phyloP scores from a whole-genome alignment of 2,113 vertebrate genomes.

The Heliornis fulica region DNA sequence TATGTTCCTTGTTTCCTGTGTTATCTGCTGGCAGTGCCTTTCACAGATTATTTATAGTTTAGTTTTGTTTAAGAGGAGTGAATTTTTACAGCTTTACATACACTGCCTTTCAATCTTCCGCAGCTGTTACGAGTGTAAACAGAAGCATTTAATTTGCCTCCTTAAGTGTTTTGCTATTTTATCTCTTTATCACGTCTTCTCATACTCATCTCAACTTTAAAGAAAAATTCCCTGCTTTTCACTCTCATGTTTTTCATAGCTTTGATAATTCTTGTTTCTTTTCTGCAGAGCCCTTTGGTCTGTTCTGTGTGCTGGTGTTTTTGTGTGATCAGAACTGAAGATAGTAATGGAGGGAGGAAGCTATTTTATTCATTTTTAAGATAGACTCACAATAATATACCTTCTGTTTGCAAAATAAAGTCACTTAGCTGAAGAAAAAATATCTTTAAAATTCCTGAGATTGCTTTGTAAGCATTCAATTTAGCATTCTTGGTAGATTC shows the following conservation, averaged over 20 bases:
- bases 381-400: neutral
- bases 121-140: neutral
- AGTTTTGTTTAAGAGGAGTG: neutral
- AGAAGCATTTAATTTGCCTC: neutral
- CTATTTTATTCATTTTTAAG: neutral
- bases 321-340: neutral
- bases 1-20: neutral
- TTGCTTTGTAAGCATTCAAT: neutral
- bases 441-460: neutral
- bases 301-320: neutral
- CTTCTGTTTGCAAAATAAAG: neutral
- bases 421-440: neutral
- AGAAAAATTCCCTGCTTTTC: neutral
- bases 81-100: neutral
- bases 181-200: neutral
- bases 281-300: neutral
- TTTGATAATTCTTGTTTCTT: neutral
- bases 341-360: neutral
- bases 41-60: neutral
- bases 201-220: neutral
- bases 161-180: neutral
- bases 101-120: neutral
- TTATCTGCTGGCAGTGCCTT: neutral
- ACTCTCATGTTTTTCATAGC: neutral
- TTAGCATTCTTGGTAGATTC: neutral